phyloP scores from a whole-genome alignment of 1,140 invertebrate species.

The Apis mellifera region Amel_HAv3.1 CM009931.2:18662001-18662500 shows the following conservation, averaged over 20 bases:
- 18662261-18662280: too few relatives aligned
- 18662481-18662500: constrained; percentile 10
- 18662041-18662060: constrained; percentile 5
- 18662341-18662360: background rate
- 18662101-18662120: background rate
- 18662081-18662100: background rate
- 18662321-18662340: background rate
- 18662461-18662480: constrained; percentile 67
- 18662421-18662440: constrained; percentile 69
- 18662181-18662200: too few relatives aligned
- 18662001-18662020: constrained; percentile 8
- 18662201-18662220: too few relatives aligned
- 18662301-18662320: too few relatives aligned
- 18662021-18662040: background rate
- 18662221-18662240: too few relatives aligned
- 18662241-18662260: too few relatives aligned
- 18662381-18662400: constrained; percentile 44
- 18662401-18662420: constrained; percentile 29
- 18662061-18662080: constrained; percentile 2
- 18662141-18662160: too few relatives aligned
- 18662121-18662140: too few relatives aligned
- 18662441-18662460: constrained; percentile 62
- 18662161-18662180: too few relatives aligned
- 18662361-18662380: constrained; percentile 65
- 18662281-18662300: background rate